A percentile compares a stretch with the other conserved stretches of the same genome.
These are phyloP conservation scores for Platorchestia sp. DNA, from an alignment of 1,140 invertebrate species.

Conservation along the genomic window DNA sequence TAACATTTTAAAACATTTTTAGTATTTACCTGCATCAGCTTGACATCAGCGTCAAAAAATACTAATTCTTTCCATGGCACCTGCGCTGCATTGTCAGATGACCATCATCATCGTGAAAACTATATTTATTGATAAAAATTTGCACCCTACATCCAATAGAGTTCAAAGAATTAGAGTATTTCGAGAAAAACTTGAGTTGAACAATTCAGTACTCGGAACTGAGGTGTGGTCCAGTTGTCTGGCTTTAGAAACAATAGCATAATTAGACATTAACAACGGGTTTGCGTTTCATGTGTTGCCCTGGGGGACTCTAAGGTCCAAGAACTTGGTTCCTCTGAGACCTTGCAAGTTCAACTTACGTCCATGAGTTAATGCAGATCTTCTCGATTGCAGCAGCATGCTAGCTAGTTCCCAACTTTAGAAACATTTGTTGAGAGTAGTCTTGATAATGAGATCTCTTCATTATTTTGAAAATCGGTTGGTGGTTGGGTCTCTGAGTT, in stretches of 20 bases:
- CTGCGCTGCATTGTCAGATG: background rate
- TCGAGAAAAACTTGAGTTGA: background rate
- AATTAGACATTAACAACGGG: conserved; percentile 51
- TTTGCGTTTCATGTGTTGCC: conserved; percentile 42
- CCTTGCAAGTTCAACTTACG: conserved; percentile 50
- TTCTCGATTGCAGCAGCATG: conserved; percentile 40
- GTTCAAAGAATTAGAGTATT: background rate
- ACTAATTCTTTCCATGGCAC: background rate
- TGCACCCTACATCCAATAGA: background rate
- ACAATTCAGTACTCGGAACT: background rate
- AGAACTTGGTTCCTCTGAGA: conserved; percentile 42
- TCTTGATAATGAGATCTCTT: conserved; percentile 46
- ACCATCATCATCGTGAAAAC: background rate
- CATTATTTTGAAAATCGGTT: conserved; percentile 31
- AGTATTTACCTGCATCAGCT: background rate
- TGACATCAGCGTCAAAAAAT: background rate
- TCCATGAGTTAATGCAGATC: conserved; percentile 53
- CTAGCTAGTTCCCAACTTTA: conserved; percentile 41
- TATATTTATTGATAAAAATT: background rate
- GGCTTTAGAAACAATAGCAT: conserved; percentile 39
- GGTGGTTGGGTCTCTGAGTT: background rate
- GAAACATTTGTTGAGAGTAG: conserved; percentile 23
- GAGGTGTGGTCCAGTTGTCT: conserved; percentile 21
- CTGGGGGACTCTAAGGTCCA: background rate
- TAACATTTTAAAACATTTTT: too few species aligned